phyloP scores from a whole-genome alignment of 2,113 vertebrate species.

The Montifringilla adamsi region DNA sequence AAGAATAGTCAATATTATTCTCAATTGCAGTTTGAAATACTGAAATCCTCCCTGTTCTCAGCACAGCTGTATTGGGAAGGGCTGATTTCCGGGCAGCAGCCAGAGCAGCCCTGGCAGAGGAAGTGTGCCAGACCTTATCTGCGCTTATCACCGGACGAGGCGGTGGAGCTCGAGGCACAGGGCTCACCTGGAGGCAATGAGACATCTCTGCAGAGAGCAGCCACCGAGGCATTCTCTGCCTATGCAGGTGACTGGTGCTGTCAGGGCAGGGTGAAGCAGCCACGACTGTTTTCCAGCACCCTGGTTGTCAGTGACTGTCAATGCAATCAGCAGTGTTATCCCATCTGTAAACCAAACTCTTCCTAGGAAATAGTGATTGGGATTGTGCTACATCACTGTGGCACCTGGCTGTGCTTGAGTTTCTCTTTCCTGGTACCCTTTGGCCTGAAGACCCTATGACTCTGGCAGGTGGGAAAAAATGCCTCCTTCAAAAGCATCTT shows the following conservation, averaged over 20 bases:
- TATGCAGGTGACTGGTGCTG: neutral
- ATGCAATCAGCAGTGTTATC: neutral
- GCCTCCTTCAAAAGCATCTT: neutral
- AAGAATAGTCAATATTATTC: neutral
- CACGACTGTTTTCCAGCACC: neutral
- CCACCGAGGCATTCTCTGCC: neutral
- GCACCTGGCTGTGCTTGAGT: neutral
- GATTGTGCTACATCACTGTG: neutral
- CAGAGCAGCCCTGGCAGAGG: neutral
- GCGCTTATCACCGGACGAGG: rapidly evolving
- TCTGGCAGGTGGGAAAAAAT: neutral
- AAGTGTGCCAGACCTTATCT: neutral
- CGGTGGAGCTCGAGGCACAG: rapidly evolving
- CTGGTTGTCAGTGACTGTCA: neutral
- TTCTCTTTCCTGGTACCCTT: neutral
- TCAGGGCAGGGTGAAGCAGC: neutral
- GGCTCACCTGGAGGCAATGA: neutral
- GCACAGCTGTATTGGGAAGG: neutral
- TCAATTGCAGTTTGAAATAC: neutral
- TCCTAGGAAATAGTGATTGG: neutral
- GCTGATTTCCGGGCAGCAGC: neutral
- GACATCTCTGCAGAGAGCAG: neutral
- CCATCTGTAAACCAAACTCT: neutral
- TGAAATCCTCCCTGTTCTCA: neutral
- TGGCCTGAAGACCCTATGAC: neutral